These are phyloP conservation scores for Neosilurus hyrtlii DNA, from an alignment of 2,797 vertebrate species.

Conservation along the genomic window DNA sequence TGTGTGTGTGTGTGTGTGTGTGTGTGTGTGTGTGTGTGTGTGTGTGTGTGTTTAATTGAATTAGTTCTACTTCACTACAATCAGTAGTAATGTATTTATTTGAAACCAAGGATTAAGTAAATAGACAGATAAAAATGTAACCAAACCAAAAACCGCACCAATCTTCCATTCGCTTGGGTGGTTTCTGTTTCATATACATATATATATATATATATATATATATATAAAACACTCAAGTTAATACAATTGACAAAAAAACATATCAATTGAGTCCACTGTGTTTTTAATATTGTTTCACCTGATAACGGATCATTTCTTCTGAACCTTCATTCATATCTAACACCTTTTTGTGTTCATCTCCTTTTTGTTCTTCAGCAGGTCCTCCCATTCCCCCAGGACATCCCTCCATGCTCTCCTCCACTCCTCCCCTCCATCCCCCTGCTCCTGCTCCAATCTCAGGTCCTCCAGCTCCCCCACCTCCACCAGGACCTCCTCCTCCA, in stretches of 20 bases:
- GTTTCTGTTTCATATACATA: not conserved
- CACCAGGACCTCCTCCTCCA: constrained; percentile 75
- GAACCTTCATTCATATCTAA: not conserved
- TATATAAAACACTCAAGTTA: not conserved
- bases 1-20: no score
- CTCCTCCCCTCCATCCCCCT: constrained; percentile 71
- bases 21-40: no score
- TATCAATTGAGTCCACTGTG: not conserved
- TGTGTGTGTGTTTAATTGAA: no score
- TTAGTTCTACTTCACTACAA: not conserved
- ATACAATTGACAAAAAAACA: not conserved
- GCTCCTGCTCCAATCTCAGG: constrained; percentile 75
- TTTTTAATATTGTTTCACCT: not conserved
- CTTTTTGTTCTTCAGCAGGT: constrained; percentile 71
- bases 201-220: not conserved
- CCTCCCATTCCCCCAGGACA: constrained; percentile 85
- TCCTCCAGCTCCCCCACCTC: constrained; percentile 82
- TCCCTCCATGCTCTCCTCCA: constrained; percentile 71
- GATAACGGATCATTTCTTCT: not conserved
- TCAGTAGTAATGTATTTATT: not conserved
- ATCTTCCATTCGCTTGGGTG: not conserved
- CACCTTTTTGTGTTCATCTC: not conserved
- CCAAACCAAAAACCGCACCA: not conserved
- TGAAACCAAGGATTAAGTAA: not conserved
- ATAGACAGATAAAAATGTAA: not conserved